Percentiles rank a stretch among this genome's conserved stretches.
These are phyloP conservation scores for Lepidocolaptes lacrymiger DNA, from an alignment of 2,797 vertebrate genomes.

Conservation along the genomic window DNA sequence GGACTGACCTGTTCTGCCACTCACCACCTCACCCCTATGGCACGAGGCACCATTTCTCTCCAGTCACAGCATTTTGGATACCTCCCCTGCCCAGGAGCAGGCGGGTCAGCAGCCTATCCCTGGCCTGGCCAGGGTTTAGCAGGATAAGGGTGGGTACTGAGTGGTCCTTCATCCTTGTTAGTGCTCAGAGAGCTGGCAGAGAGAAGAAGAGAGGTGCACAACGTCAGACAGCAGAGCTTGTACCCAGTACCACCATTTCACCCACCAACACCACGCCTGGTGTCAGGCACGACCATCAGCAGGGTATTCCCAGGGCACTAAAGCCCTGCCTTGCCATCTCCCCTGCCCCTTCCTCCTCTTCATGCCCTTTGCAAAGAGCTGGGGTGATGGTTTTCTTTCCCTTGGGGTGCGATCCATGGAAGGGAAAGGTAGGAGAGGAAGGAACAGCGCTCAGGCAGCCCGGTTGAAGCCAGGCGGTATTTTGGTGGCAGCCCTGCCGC, in stretches of 20 bases:
- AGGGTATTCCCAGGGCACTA: accelerated
- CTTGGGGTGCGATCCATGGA: accelerated
- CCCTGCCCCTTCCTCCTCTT: not conserved
- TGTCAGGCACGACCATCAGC: not conserved
- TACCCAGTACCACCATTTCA: not conserved
- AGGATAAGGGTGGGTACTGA: accelerated
- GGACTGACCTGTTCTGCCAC: not conserved
- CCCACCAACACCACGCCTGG: accelerated
- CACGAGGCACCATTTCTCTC: not conserved
- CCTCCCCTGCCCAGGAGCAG: not conserved
- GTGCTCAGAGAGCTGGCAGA: not conserved
- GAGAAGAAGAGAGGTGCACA: not conserved
- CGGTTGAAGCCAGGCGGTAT: slow-evolving; percentile 74
- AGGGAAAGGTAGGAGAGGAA: not conserved
- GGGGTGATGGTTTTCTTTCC: not conserved
- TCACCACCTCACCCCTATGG: not conserved
- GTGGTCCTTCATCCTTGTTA: accelerated
- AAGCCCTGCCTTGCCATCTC: not conserved
- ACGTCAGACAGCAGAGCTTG: accelerated
- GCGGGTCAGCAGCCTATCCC: accelerated
- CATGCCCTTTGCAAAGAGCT: not conserved
- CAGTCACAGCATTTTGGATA: not conserved
- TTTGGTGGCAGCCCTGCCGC: slow-evolving; percentile 56
- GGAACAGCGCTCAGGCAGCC: slow-evolving; percentile 3
- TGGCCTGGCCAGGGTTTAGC: not conserved